Conservation (phyloP, 2,113 vertebrate species). For the Mugil cephalus region DNA sequence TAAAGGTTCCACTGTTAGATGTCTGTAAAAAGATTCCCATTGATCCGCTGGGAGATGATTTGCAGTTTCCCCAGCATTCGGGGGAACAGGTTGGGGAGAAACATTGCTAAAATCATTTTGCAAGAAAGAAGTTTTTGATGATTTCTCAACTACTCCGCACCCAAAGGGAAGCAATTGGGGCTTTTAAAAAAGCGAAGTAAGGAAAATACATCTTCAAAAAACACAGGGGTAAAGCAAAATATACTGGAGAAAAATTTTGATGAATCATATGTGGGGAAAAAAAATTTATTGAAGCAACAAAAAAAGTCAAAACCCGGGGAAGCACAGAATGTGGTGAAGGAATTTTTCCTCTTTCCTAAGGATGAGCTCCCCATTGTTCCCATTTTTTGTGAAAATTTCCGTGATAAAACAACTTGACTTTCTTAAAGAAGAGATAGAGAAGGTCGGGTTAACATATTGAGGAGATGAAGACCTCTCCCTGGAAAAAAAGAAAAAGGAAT, state of each 20-base stretch:
- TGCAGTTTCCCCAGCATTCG: constrained; percentile 68
- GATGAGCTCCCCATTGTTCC: not conserved
- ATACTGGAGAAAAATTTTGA: constrained; percentile 44
- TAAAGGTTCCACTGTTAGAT: constrained; percentile 55
- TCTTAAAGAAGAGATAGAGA: constrained; percentile 48
- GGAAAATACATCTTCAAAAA: constrained; percentile 44
- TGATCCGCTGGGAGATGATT: constrained; percentile 64
- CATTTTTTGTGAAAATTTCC: not conserved
- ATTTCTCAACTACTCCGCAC: constrained; percentile 72
- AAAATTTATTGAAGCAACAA: constrained; percentile 61
- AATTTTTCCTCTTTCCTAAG: constrained; percentile 32
- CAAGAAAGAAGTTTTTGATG: constrained; percentile 79
- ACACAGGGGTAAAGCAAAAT: not conserved
- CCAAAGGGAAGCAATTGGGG: no score
- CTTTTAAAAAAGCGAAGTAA: constrained; percentile 15
- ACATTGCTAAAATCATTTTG: constrained; percentile 79
- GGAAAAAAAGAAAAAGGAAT: not conserved
- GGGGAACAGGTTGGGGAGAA: constrained; percentile 79
- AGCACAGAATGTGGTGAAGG: constrained; percentile 26
- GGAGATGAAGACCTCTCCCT: not conserved
- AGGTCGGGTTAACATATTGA: rapidly evolving
- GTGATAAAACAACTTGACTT: constrained; percentile 30
- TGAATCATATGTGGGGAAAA: not conserved
- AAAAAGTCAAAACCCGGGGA: not conserved
- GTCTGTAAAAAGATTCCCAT: constrained; percentile 65